Evolutionary conservation across 2,797 vertebrate species (phyloP), one percentile per base, ranked within the genome.

Genomic region (Gobionotothen gibberifrons): DNA sequence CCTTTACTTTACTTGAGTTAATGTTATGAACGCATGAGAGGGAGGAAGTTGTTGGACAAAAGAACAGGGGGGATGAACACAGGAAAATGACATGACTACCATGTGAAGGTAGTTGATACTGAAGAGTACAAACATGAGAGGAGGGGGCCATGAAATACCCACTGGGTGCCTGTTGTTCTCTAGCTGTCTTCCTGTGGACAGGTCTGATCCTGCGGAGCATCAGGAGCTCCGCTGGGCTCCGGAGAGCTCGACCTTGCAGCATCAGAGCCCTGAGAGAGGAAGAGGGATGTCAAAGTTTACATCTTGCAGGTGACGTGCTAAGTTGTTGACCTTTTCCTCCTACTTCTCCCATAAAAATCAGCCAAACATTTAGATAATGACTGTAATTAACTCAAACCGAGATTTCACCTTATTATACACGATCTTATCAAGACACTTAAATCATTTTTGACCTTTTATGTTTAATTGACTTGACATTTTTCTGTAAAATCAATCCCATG

Each of bases 131-230:
- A 75, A 83, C 46, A 19, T 32, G 49, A 73, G 39, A 66, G 53
- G 51, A 49, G 48, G 52, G 29, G 56, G 32, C 19, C 10, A 19
- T 64, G 56, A 54, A 71, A 73, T 72, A 88, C 88, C 46, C 69
- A 86, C 81, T 79, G 76, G 16, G 66, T 68, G 71, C 67, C 52
- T 67, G 62, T 47, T 85, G 75, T 76, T 78, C 80, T 91, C 87
- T 93, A 94, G 91, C 91, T 92, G 88, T 89, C 91, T 77, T 91
- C 87, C 62, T 89, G 89, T 55, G 85, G 74, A 86, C 88, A 79
- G 21, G 63, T 76, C 70, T 82, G 86, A 86, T 88, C 81, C 81
- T 83, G 83, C 1, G 52, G 59, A 19, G 81, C 81, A 82, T 86
- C 90, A 44, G 72, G 29, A 56, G 62, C 82, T 68, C 42, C 85